Base-by-base conservation (phyloP, 2,888 invertebrate species). In the Sclerodermus sp. region DNA sequence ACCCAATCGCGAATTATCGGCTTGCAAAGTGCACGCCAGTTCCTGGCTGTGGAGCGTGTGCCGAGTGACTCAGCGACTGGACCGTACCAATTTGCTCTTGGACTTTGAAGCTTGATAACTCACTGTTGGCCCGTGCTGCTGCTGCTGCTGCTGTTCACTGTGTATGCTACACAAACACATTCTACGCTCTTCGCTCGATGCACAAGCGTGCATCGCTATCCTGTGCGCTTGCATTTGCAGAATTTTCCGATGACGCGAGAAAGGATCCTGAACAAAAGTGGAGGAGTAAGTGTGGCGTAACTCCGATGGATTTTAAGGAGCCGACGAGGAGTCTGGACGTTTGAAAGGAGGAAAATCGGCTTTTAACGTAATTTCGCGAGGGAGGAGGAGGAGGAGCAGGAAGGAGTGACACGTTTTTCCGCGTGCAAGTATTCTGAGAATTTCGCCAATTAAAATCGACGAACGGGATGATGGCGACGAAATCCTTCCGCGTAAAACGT, bases 381-480 rank as follows among this genome's bases (percentile, higher is more conserved):
- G 4, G 23, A 16, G 39, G 17, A 15, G 17, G 30, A 30, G 32
- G 12, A 17, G 31, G 42, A 47, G 34, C 34, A 10, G 13, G 10
- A 13, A n/a, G 32, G 32, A 16, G 30, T 16, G 23, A 23, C 4
- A 8, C 23, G 51, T 34, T 23, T 5, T 23, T 23, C 23, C 23
- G n/a, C 51, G 55, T 42, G 51, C 38, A 57, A 44, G 56, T 60
- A 56, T 60, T 56, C 55, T 42, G 51, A 51, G 59, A 60, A 57
- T 59, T 61, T 62, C 53, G 58, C 63, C 63, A 64, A 63, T 63
- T 63, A 63, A 64, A 64, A 61, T 63, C 52, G 57, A 59, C 55
- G 52, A 48, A 58, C 51, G 55, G 23, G 23, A 5, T 23, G 23
- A 23, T 23, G 4, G n/a, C n/a, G n/a, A n/a, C n/a, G n/a, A n/a